These are phyloP conservation scores for Spodoptera exigua DNA, from an alignment of 2,888 invertebrate species.

Conservation along the genomic window DNA sequence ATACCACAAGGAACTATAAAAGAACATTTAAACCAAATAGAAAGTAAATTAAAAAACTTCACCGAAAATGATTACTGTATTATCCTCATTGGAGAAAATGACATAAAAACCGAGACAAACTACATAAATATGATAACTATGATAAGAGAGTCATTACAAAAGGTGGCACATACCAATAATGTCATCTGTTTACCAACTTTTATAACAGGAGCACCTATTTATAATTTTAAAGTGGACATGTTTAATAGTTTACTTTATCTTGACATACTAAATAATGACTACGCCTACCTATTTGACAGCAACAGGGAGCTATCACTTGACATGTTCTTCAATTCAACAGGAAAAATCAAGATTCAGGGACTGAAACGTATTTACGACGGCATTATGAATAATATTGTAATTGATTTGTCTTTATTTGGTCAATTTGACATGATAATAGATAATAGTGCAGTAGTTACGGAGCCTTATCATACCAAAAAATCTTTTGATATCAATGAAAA, in stretches of 20 bases:
- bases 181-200: conserved; percentile 1
- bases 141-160: too few relatives aligned
- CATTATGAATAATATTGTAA: background rate
- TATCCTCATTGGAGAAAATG: background rate
- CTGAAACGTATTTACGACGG: background rate
- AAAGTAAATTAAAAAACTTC: background rate
- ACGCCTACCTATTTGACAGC: too few relatives aligned
- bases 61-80: background rate
- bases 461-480: too few relatives aligned
- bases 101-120: background rate
- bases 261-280: conserved; percentile 1
- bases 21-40: background rate
- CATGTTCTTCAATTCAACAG: conserved; percentile 5
- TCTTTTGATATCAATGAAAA: conserved; percentile 1
- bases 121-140: too few relatives aligned
- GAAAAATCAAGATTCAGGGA: background rate
- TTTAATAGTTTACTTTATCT: background rate
- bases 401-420: background rate
- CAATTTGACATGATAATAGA: background rate
- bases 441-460: background rate
- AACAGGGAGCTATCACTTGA: background rate
- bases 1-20: background rate
- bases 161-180: too few relatives aligned
- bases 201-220: conserved; percentile 1
- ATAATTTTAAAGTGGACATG: conserved; percentile 5